A percentile compares a stretch with the other conserved stretches of the same genome.
phyloP scores from a whole-genome alignment of 2,888 invertebrate species.

The Sclerodermus sp. region DNA sequence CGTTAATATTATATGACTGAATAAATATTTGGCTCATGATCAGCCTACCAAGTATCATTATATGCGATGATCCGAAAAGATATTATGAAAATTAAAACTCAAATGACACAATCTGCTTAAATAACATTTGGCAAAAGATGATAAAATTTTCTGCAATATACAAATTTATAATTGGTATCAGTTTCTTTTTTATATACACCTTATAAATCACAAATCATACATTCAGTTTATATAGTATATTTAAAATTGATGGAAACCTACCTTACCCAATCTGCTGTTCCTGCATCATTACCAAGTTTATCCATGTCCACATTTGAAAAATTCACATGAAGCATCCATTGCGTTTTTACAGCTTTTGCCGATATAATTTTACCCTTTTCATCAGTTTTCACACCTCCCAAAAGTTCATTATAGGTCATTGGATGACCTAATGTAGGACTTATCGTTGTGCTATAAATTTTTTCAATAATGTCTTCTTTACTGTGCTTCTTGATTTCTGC shows the following conservation, averaged over 20 bases:
- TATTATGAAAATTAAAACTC: no score
- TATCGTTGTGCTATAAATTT: constrained; percentile 63
- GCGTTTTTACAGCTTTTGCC: constrained; percentile 66
- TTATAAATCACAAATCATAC: no score
- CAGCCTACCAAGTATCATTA: no score
- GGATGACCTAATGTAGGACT: constrained; percentile 71
- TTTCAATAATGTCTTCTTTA: constrained; percentile 65
- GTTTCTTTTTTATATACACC: no score
- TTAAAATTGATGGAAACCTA: constrained; percentile 24
- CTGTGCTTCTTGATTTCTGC: constrained; percentile 61
- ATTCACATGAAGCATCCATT: constrained; percentile 70
- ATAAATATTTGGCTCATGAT: no score
- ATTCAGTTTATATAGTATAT: no score
- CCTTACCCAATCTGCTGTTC: constrained; percentile 75
- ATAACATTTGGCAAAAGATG: no score
- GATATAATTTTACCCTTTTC: constrained; percentile 65
- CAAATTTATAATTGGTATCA: no score
- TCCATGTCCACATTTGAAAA: constrained; percentile 69
- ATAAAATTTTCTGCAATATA: no score
- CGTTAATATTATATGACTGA: no score
- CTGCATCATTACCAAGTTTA: constrained; percentile 70
- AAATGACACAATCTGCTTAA: no score
- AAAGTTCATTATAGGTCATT: constrained; percentile 64
- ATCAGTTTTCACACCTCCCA: constrained; percentile 67
- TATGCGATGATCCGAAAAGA: no score